Evolutionary conservation across 2,113 vertebrate genomes (phyloP).

Genomic region (Nettapus auritus): DNA sequence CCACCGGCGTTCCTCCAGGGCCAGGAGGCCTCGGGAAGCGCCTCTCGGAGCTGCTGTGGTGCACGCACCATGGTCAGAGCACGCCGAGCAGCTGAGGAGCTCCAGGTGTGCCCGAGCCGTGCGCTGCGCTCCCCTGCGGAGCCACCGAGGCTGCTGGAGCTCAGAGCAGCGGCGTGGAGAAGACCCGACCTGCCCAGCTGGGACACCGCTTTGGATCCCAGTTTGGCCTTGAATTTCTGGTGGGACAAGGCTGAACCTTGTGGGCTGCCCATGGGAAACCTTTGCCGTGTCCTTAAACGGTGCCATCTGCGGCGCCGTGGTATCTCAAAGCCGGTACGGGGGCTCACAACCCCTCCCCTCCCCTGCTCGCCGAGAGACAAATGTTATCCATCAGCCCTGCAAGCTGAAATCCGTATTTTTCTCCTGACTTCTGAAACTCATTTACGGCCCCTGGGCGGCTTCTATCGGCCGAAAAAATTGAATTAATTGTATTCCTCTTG

Average conservation of each 20-base stretch:
- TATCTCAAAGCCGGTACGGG: rapidly evolving
- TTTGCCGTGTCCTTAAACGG: rapidly evolving
- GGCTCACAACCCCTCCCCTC: not conserved
- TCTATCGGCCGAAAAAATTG: not conserved
- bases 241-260: not conserved
- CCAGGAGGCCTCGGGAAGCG: not conserved
- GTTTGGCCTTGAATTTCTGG: rapidly evolving
- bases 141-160: not conserved
- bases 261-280: too few relatives aligned
- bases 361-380: not conserved
- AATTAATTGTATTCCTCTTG: not conserved
- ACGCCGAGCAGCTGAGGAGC: not conserved
- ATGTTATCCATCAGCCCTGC: slow-evolving; percentile 14
- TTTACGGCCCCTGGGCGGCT: slow-evolving; percentile 18
- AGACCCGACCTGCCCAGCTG: not conserved
- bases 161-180: not conserved
- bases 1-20: rapidly evolving
- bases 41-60: not conserved
- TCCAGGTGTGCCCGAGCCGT: not conserved
- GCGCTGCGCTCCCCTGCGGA: not conserved
- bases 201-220: not conserved
- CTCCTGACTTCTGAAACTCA: slow-evolving; percentile 1
- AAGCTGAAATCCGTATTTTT: slow-evolving; percentile 21
- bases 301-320: rapidly evolving
- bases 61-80: too few relatives aligned